phyloP scores from a whole-genome alignment of 2,113 vertebrate species.

The Synchiropus splendidus region DNA sequence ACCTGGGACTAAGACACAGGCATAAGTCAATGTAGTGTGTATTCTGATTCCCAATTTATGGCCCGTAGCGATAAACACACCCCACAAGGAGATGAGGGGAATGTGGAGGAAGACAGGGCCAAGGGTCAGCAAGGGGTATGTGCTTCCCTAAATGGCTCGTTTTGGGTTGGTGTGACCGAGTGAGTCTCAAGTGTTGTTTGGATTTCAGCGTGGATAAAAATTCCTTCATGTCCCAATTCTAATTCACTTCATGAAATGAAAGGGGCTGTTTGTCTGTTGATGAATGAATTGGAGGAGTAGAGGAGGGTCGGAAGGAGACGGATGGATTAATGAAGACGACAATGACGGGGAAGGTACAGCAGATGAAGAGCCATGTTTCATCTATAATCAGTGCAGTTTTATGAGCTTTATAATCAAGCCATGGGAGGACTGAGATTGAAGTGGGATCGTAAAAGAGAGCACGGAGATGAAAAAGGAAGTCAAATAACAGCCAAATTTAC shows the following conservation, averaged over 20 bases:
- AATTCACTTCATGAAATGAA: constrained; percentile 27
- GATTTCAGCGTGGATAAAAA: constrained; percentile 48
- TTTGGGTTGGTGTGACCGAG: constrained; percentile 25
- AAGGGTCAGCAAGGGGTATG: no score
- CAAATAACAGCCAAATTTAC: no score
- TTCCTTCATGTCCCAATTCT: constrained; percentile 23
- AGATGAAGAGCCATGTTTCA: no score
- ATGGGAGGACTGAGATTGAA: no score
- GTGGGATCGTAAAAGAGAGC: no score
- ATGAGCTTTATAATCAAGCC: no score
- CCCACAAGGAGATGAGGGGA: constrained; percentile 19
- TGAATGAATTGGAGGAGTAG: constrained; percentile 5
- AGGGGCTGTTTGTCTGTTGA: constrained; percentile 14
- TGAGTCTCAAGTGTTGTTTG: constrained; percentile 54
- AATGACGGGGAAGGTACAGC: no score
- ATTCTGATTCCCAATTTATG: constrained; percentile 45
- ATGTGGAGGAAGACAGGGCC: no score
- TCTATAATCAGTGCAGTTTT: no score
- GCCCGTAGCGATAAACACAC: constrained; percentile 58
- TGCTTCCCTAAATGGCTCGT: constrained; percentile 62
- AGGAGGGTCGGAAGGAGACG: neutral
- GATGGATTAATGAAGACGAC: constrained; percentile 4
- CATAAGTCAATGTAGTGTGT: constrained; percentile 40
- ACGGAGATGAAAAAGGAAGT: no score
- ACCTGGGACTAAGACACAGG: constrained; percentile 46